Evolutionary conservation across 2,113 vertebrate genomes (phyloP), one percentile per base, ranked within the genome.

Genomic region (Puntigrus tetrazona): DNA sequence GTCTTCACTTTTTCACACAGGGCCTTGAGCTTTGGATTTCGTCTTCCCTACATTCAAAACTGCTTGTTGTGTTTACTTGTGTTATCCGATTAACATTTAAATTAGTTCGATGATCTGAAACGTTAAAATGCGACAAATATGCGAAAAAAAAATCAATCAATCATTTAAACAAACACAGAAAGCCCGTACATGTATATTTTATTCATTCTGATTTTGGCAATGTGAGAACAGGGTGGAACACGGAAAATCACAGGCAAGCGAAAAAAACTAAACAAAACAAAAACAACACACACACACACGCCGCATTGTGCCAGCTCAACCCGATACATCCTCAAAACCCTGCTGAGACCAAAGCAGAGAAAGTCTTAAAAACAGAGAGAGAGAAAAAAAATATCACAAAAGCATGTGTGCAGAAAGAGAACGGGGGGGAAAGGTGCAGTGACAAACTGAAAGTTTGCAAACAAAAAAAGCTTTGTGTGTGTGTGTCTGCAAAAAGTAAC

Each of bases 311-410:
- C 75, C 75, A 22, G 75, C 70, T 73, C 38, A 73, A 45, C 70
- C 70, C 27, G 70, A 73, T 73, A 73, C 70, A 73, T 43, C 38
- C 52, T 59, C 36, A 74, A 83, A 80, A 67, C 31, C 67, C 69
- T 29, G 55, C 63, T 57, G 27, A 81, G 45, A 80, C 20, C 8
- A 57, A 57, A 57, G 20, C 52, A n/a, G 34, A 70, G 34, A 78
- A 41, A 25, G 63, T 50, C 5, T 52, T 36, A 38, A 55, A 78
- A 52, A 61, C 61, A 34, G 55, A n/a, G n/a, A n/a, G 45, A 72
- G 67, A 55, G n/a, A 16, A 13, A 43, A 43, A 38, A 74, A 77
- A 77, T 57, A 59, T 78, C 75, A 78, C 70, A 45, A 78, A 52
- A 78, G 22, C 52, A 36, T 59, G 75, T 59, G 31, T 59, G 75